A percentile compares a stretch with the other conserved stretches of the same genome.
phyloP scores from a whole-genome alignment of 2,888 invertebrate genomes.

The Synanthedon tipuliformis region DNA sequence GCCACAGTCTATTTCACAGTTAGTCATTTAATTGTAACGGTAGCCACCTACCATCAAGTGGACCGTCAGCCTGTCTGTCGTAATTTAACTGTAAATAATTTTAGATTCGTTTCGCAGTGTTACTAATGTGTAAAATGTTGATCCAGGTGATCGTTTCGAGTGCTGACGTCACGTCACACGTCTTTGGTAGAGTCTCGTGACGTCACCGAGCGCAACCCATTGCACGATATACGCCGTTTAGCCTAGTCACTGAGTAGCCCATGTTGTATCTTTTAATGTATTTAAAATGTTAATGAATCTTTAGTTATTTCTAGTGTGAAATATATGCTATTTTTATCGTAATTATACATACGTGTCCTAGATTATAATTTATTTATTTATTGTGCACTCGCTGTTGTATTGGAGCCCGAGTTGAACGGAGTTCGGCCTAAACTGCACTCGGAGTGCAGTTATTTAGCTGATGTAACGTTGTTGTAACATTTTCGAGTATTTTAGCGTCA shows the following conservation, averaged over 20 bases:
- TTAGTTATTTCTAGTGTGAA: slow-evolving; percentile 62
- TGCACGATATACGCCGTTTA: slow-evolving; percentile 51
- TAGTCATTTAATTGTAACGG: too few species aligned
- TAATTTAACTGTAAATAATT: too few species aligned
- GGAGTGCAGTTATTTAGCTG: slow-evolving; percentile 11
- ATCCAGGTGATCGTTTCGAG: too few species aligned
- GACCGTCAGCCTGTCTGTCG: too few species aligned
- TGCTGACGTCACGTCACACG: not conserved
- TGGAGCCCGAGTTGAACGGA: slow-evolving; percentile 5
- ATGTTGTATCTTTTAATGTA: slow-evolving; percentile 62
- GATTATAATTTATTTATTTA: slow-evolving; percentile 53
- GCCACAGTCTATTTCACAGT: too few species aligned
- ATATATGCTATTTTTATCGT: slow-evolving; percentile 54
- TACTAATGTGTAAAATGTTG: too few species aligned
- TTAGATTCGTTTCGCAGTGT: too few species aligned
- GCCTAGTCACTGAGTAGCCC: slow-evolving; percentile 67
- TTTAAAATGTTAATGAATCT: slow-evolving; percentile 60
- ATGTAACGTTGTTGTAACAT: slow-evolving; percentile 23
- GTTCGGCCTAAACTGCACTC: slow-evolving; percentile 16
- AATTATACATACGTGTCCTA: slow-evolving; percentile 37
- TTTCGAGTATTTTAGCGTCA: slow-evolving; percentile 17
- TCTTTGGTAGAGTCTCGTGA: not conserved
- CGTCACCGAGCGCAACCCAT: slow-evolving; percentile 9
- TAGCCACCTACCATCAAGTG: too few species aligned
- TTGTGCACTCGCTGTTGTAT: slow-evolving; percentile 35